Percentiles rank a stretch among this genome's conserved stretches.
phyloP scores from a whole-genome alignment of 1,140 invertebrate genomes.

The Dryas iulia region DNA sequence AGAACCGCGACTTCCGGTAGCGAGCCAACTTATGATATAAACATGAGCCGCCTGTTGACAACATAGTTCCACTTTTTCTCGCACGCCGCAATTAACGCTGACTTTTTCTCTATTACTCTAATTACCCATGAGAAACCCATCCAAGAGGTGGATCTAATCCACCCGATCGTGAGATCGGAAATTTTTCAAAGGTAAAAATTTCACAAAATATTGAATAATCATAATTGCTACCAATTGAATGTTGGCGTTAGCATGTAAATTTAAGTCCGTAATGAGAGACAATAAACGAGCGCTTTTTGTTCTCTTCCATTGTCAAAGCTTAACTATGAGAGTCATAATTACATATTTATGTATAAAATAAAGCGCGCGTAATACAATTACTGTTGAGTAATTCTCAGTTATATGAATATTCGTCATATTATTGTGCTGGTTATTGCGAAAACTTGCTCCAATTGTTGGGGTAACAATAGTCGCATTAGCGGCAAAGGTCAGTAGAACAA shows the following conservation, averaged over 20 bases:
- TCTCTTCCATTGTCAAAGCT: constrained; percentile 67
- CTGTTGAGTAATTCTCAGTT: constrained; percentile 66
- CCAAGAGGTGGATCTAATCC: constrained; percentile 48
- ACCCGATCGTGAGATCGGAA: constrained; percentile 48
- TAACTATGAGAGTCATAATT: constrained; percentile 67
- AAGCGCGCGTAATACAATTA: constrained; percentile 66
- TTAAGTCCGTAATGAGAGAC: constrained; percentile 58
- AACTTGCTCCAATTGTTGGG: constrained; percentile 53
- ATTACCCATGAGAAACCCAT: constrained; percentile 66
- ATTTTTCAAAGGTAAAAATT: constrained; percentile 47
- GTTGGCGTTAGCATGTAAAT: constrained; percentile 49
- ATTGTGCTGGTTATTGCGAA: constrained; percentile 56
- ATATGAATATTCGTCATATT: constrained; percentile 51
- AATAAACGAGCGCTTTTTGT: constrained; percentile 60
- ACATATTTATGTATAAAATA: constrained; percentile 69
- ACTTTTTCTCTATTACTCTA: constrained; percentile 55
- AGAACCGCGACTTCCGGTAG: constrained; percentile 22
- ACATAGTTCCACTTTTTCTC: constrained; percentile 42
- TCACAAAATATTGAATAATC: constrained; percentile 69
- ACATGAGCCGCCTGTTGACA: constrained; percentile 35
- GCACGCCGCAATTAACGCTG: constrained; percentile 47
- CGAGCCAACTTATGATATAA: constrained; percentile 19
- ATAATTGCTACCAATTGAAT: constrained; percentile 53
- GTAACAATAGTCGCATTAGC: constrained; percentile 59
- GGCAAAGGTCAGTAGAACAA: constrained; percentile 61